Evolutionary conservation across 2,888 invertebrate genomes (phyloP), one percentile per base, ranked within the genome.

Genomic region (Elmis aenea): DNA sequence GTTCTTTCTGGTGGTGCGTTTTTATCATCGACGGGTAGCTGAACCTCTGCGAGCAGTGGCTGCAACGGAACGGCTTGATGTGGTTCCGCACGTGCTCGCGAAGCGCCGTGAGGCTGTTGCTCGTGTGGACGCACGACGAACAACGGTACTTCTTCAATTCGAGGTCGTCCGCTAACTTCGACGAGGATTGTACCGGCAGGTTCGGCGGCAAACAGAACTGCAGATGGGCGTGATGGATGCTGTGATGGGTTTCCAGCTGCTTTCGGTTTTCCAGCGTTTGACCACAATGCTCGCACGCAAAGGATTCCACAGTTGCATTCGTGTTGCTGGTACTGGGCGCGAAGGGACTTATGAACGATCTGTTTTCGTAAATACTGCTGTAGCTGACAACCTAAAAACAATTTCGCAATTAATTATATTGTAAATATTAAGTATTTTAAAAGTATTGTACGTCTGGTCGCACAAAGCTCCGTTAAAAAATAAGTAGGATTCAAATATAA

Each of bases 51-150:
- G 52, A 33, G 38, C 74, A 74, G 18, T 66, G 51, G 12, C 59
- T 63, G 48, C 74, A 74, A 31, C 63, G 55, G 23, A 64, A 66
- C 0, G 68, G 58, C 34, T 67, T 65, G 3, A 65, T 59, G 45
- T 74, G 73, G 2, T 50, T 58, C 2, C 59, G 58, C 1, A 73
- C 47, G 38, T 74, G 73, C 21, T 60, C 59, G 26, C 61, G 59
- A 47, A 73, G 64, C 1, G 51, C 34, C 0, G 54, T 51, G 2
- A 59, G 36, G 4, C 58, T 58, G 14, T 55, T 48, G 4, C 58
- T 57, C 2, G 50, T 47, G 45, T 66, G 69, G 0, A 45, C 28
- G 33, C 73, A 73, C 10, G 59, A 46, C 0, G 69, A 64, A 45
- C 74, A 74, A 2, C 50, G 52, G 45, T 61, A 70, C 2, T 45